Evolutionary conservation across 2,888 invertebrate species (phyloP).

Genomic region (Agriopis aurantiaria): DNA sequence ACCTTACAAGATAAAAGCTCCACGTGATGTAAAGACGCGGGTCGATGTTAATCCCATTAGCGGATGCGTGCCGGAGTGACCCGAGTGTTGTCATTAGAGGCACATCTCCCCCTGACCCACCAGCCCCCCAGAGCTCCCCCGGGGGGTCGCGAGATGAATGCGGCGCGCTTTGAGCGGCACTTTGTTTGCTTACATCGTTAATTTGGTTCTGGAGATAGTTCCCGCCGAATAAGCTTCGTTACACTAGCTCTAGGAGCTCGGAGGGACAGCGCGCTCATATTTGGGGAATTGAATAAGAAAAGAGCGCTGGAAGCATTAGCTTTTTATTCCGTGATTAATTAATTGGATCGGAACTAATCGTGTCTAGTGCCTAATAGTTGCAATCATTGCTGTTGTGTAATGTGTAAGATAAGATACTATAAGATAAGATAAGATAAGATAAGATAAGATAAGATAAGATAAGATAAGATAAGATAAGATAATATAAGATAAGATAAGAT

Average conservation of each 20-base stretch:
- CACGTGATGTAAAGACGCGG: background rate
- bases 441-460: no score
- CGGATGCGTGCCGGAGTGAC: constrained; percentile 14
- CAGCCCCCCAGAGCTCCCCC: background rate
- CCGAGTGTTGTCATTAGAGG: constrained; percentile 15
- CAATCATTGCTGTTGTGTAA: background rate
- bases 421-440: no score
- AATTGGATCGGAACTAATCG: background rate
- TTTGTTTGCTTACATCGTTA: constrained; percentile 26
- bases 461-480: no score
- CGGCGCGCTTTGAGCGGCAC: constrained; percentile 27
- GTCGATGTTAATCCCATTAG: constrained; percentile 21
- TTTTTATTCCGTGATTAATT: constrained; percentile 10
- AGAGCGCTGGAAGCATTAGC: constrained; percentile 6
- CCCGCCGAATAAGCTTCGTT: constrained; percentile 12
- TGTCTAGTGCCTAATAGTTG: background rate
- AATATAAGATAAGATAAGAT: no score
- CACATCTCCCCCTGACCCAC: background rate
- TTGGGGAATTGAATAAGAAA: constrained; percentile 1
- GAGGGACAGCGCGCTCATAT: background rate
- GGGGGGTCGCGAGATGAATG: constrained; percentile 15
- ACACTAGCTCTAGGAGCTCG: background rate
- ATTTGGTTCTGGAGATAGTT: constrained; percentile 22
- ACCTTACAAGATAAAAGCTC: background rate
- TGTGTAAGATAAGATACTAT: no score